Evolutionary conservation across 2,113 vertebrate species (phyloP), one percentile per base, ranked within the genome.

Genomic region (Dendropsophus ebraccatus): DNA sequence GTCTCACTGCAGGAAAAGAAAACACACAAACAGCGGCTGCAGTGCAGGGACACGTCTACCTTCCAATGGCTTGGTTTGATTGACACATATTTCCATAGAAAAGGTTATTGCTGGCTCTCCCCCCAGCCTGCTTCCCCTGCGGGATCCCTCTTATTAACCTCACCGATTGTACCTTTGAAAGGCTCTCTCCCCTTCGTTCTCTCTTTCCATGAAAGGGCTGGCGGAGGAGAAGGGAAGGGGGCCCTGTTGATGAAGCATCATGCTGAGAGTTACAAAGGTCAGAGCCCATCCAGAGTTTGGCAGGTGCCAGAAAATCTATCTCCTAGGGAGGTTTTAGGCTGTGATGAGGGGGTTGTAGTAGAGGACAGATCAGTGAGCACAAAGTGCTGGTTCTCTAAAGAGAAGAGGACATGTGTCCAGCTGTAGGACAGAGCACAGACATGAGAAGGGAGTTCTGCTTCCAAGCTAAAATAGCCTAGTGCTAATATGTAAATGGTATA

Each of bases 141-240:
- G 85, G 85, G 85, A 87, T 81, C 67, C 78, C 78, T 81, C 78
- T 87, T 87, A 87, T 87, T 87, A 87, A 87, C 85, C 85, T 87
- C 85, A 74, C 78, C 65, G 78, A 87, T 87, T 87, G 85, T 87
- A 87, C 85, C 85, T 87, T 81, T 87, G 85, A 87, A 87, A 87
- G 41, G 85, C 85, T 81, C 25, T 81, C 78, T 62, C 78, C 85
- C 78, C 69, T 73, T 56, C 35, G 32, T 65, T 60, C 45, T 60
- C 76, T 87, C 23, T 47, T 81, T 87, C 85, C 52, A n/a, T 74
- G 77, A 81, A 87, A 74, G 85, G 32, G 37, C 78, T 73, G 85
- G 52, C 37, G 37, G 50, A 73, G 85, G 54, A 49, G 77, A 80
- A 7, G 67, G 67, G 67, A 70, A 70, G 84, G 84, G 76, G 84